Evolutionary conservation across 2,888 invertebrate species (phyloP), one percentile per base, ranked within the genome.

Genomic region (Aquatica leii): DNA sequence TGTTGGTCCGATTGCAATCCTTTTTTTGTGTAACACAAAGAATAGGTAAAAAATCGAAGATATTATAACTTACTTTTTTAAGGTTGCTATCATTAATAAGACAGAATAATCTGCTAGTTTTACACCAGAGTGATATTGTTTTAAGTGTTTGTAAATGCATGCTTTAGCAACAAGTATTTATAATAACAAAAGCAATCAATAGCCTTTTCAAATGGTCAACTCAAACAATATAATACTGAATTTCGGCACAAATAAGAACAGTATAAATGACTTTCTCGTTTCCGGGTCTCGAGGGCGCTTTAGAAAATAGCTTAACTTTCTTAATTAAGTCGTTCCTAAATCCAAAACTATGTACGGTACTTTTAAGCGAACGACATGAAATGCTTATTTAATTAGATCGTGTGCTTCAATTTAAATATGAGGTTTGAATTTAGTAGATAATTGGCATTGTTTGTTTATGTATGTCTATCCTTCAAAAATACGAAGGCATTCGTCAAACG

Each of bases 251-350:
- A 65, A 61, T 65, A 65, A 65, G 65, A 65, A 65, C 65, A 65
- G 65, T 65, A 65, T 65, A 65, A 65, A 65, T 62, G 60, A 60
- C 60, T 60, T 65, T 56, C 60, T 52, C 65, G 65, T 65, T 65
- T 61, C 57, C 60, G 60, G 60, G 49, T 61, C 60, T 65, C 65
- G 57, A 56, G 65, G 56, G 65, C 59, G 52, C 60, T 56, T 48
- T 52, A 40, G 57, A 61, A 65, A 65, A 65, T 60, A 65, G 65
- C 65, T 65, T 65, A 69, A 69, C 64, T 69, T 69, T 69, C 67
- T 67, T 69, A 68, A 69, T 69, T 67, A 69, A 69, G 66, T 64
- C 65, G 68, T 69, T 67, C 65, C 50, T 59, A 64, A 67, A 69
- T 67, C 67, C 54, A 62, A 63, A 59, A 62, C 62, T 61, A 68